Base-by-base conservation (phyloP, 2,888 invertebrate species). In the Hedychridium roseum region DNA sequence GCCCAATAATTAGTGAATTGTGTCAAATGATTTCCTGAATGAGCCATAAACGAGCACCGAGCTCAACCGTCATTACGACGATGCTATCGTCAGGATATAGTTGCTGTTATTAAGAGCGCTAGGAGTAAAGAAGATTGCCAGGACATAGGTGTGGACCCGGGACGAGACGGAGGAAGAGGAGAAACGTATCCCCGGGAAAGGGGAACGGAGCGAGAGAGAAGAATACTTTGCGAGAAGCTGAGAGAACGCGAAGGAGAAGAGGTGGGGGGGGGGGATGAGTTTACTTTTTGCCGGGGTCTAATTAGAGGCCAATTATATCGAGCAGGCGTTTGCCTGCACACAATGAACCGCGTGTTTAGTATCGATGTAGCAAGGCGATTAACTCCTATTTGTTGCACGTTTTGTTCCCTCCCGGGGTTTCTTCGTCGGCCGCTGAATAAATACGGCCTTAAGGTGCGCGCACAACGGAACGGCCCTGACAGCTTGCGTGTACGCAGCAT, bases 251-350 rank as follows among this genome's bases (percentile, higher is more conserved):
- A 31, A 31, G 31, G 11, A 37, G 34, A 28, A 21, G 9, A 43
- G 40, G 48, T 36, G 43, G 31, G 27, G 35, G 17, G 17, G 2
- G 35, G 30, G 44, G 54, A 60, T 57, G 57, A 61, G 57, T 60
- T 60, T 55, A 55, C 57, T 53, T 60, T 61, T 61, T 61, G 54
- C 41, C 60, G 50, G 57, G 40, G 53, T 65, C 70, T 72, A 71
- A 71, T 71, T 71, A 72, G 71, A 65, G 71, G 60, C 72, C 72
- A 71, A 71, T 71, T 71, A 71, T 71, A 72, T 69, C 65, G 68
- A 68, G 68, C 71, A 71, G 71, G 68, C 71, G 71, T 71, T 72
- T 66, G 62, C 64, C 65, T 60, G 60, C 62, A 65, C 71, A 71
- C 71, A 71, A 71, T 71, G 68, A 68, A 68, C 61, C 56, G 61